Percentiles rank a stretch among this genome's conserved stretches.
Conservation (phyloP, 2,113 vertebrate species). For the Tetrax tetrax region DNA sequence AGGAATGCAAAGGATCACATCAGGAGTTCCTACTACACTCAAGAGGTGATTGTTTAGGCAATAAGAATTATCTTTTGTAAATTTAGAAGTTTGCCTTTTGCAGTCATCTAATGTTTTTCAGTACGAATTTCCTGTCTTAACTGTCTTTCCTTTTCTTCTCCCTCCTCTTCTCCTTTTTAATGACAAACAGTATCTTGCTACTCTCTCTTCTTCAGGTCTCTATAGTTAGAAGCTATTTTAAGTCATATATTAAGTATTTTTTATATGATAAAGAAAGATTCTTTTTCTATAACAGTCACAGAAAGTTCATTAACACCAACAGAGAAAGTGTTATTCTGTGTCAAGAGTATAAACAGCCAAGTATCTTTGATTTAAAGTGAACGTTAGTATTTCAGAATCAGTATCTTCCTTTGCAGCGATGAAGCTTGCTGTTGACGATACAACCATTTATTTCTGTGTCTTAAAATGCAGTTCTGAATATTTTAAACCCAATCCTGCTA, state of each 20-base stretch:
- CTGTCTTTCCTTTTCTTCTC: neutral
- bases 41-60: neutral
- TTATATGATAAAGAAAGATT: neutral
- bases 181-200: neutral
- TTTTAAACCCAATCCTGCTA: too few relatives aligned
- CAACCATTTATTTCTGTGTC: too few relatives aligned
- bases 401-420: neutral
- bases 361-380: neutral
- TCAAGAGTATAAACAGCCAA: neutral
- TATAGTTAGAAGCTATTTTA: neutral
- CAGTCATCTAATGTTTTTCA: neutral
- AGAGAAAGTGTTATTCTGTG: neutral
- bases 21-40: neutral
- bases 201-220: neutral
- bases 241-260: neutral
- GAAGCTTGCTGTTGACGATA: too few relatives aligned
- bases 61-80: neutral
- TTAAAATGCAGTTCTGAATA: too few relatives aligned
- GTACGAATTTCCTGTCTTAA: neutral
- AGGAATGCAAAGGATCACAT: neutral
- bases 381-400: neutral
- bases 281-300: neutral
- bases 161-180: rapidly evolving
- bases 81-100: neutral
- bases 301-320: neutral